Evolutionary conservation across 2,888 invertebrate genomes (phyloP).

Genomic region (Prosopocoilus inquinatus): DNA sequence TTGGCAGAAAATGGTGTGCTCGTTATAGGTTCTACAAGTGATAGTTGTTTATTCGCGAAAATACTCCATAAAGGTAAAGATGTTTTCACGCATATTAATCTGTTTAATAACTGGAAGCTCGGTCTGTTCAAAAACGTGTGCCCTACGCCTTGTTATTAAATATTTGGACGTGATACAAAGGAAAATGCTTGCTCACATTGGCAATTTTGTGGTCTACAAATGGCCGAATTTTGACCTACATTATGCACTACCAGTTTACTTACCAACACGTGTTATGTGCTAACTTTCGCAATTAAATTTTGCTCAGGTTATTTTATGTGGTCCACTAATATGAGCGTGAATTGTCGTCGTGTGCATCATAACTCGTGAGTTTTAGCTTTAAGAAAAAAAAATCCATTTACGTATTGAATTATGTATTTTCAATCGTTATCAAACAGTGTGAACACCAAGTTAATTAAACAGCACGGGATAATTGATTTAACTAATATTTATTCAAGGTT

Average conservation of each 20-base stretch:
- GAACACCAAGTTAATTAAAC: too few relatives aligned
- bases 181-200: constrained; percentile 48
- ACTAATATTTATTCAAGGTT: constrained; percentile 7
- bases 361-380: not conserved
- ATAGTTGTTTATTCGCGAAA: constrained; percentile 33
- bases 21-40: constrained; percentile 33
- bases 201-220: constrained; percentile 44
- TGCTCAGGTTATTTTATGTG: not conserved
- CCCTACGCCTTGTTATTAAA: constrained; percentile 18
- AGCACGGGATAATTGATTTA: too few relatives aligned
- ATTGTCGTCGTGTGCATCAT: not conserved
- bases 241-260: constrained; percentile 39
- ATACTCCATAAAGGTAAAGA: constrained; percentile 41
- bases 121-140: constrained; percentile 9
- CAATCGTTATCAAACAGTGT: too few relatives aligned
- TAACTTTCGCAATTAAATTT: not conserved
- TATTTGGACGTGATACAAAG: constrained; percentile 17
- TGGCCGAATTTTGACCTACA: constrained; percentile 55
- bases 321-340: not conserved
- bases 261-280: constrained; percentile 16
- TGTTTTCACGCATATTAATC: constrained; percentile 24
- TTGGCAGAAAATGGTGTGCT: constrained; percentile 51
- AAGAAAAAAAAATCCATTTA: not conserved
- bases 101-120: constrained; percentile 14
- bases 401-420: too few relatives aligned